Evolutionary conservation across 2,888 invertebrate genomes (phyloP), one percentile per base, ranked within the genome.

Genomic region (Folsomia candida): DNA sequence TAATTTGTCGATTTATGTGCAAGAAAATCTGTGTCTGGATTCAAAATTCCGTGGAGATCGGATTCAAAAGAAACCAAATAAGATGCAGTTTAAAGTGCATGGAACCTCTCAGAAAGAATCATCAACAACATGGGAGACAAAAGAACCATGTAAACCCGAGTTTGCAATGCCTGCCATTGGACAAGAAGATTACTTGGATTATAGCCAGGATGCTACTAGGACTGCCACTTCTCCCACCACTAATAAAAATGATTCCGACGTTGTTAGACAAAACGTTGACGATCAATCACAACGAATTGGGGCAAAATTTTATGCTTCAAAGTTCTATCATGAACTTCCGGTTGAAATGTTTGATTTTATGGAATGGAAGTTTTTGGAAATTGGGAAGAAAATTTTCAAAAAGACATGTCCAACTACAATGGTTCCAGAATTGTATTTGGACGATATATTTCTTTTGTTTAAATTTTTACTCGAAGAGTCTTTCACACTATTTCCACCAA

Each of bases 221-320:
- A n/a, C n/a, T n/a, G n/a, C n/a, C n/a, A n/a, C n/a, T n/a, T n/a
- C n/a, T n/a, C n/a, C n/a, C n/a, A n/a, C n/a, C n/a, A n/a, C n/a
- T n/a, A n/a, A n/a, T n/a, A 51, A 64, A 25, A 51, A 64, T 24
- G 64, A 64, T 51, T 25, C 51, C 1, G 22, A 47, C 2, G 47
- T 51, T 25, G 22, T 59, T 24, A 67, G 72, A 37, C 69, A 68
- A 20, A 68, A 70, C 54, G 69, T 77, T 11, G 67, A 77, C 57
- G 68, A 74, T 51, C 75, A 77, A 57, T 70, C 77, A 0, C 74
- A 74, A 26, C 62, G 71, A 59, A 69, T 77, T 51, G 72, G 51
- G 0, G 22, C 70, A 14, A 70, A 67, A 51, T 54, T 75, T 0
- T 54, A 74, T 58, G 65, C 62, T n/a, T 22, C 70, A n/a, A 72